Percentiles rank a stretch among this genome's conserved stretches.
Conservation (phyloP, 2,888 invertebrate genomes). For the Adela reaumurella region DNA sequence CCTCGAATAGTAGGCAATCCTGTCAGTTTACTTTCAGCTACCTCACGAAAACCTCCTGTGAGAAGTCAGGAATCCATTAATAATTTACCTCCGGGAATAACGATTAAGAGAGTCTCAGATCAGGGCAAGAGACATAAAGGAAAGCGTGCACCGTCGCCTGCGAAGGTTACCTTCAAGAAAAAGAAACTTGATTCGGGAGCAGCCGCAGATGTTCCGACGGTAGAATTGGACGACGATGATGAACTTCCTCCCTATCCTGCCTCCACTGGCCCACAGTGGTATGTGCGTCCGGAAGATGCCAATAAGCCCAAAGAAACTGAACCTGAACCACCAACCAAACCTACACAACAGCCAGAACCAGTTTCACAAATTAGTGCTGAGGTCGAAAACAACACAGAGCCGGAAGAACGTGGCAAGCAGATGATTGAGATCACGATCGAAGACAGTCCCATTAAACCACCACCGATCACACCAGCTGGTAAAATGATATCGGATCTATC, state of each 20-base stretch:
- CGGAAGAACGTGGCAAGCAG: constrained; percentile 19
- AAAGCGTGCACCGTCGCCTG: not conserved
- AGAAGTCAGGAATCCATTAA: no score
- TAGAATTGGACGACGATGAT: constrained; percentile 42
- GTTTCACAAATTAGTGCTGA: constrained; percentile 12
- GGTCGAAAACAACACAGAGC: constrained; percentile 34
- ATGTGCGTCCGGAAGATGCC: constrained; percentile 35
- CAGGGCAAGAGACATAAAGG: not conserved
- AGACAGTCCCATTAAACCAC: constrained; percentile 38
- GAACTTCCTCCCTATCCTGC: constrained; percentile 10
- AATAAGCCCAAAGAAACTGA: not conserved
- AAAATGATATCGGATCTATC: constrained; percentile 25
- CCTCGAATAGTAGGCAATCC: no score
- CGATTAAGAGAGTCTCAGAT: constrained; percentile 20
- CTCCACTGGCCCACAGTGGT: constrained; percentile 31
- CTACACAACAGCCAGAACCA: constrained; percentile 1
- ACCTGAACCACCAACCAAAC: constrained; percentile 2
- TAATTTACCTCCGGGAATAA: constrained; percentile 34
- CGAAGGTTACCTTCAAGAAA: constrained; percentile 9
- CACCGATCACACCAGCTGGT: constrained; percentile 18
- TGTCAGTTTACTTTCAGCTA: no score
- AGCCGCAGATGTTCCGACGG: constrained; percentile 22
- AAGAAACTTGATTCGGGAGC: constrained; percentile 8
- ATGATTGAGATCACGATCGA: constrained; percentile 43
- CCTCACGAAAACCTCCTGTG: no score